Base-by-base conservation (phyloP, 2,888 invertebrate species). In the Frankliniella fusca region DNA sequence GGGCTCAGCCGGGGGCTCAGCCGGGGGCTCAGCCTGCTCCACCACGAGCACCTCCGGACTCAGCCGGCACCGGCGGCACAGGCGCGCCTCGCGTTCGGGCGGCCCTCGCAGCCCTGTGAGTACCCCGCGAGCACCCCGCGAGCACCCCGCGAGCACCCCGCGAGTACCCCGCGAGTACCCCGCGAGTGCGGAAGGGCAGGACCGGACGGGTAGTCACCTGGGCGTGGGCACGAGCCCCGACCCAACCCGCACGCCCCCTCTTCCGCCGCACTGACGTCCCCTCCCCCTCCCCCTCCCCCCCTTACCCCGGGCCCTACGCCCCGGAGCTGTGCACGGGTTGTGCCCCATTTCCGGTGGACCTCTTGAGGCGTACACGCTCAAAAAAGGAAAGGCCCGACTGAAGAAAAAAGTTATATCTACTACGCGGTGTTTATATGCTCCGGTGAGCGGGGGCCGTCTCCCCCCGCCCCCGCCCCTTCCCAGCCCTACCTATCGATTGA, bases 281-380 rank as follows among this genome's bases (percentile, higher is more conserved):
- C 70, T 8, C 70, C 70, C 70, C 70, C 70, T 3, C 70, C 70
- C 23, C 70, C 70, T 11, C 8, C 70, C 23, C 27, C 70, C 70
- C 70, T n/a, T n/a, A 27, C 70, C 70, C 70, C 27, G 70, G 70
- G 70, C 11, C 70, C 23, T 7, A 23, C 54, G 8, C 20, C 61
- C 61, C 20, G 61, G 70, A 27, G 12, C 70, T 23, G 70, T 70
- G 23, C 70, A 23, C 70, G n/a, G n/a, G n/a, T 23, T 76, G 70
- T 27, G 70, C 70, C 70, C 70, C 70, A 76, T 76, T 27, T 76
- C 70, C 70, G 70, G 70, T 76, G 70, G 18, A 61, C 61, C 61
- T 61, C 61, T 61, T n/a, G 61, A 23, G 70, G 70, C 70, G 70
- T 76, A 23, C 27, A 76, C 70, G 70, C 70, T 27, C 27, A 12